phyloP scores from a whole-genome alignment of 2,113 vertebrate species.

The Sorex fumeus region DNA sequence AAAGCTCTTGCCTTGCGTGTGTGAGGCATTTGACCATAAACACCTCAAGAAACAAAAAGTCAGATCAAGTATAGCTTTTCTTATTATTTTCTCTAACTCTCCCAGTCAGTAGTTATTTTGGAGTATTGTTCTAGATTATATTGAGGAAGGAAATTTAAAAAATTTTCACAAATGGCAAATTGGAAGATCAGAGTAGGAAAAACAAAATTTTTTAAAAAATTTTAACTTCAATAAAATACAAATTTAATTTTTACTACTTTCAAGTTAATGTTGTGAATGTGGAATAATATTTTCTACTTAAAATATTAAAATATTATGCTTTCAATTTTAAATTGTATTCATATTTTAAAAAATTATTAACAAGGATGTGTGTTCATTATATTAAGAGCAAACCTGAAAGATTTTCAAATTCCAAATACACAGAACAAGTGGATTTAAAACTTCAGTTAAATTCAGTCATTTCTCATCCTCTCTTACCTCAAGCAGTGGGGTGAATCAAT shows the following conservation, averaged over 20 bases:
- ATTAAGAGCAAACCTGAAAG: not conserved
- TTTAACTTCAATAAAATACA: not conserved
- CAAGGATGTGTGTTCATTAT: not conserved
- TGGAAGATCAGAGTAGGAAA: not conserved
- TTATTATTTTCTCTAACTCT: not conserved
- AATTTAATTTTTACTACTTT: not conserved
- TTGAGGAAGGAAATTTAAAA: conserved; percentile 2
- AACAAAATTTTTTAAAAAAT: not conserved
- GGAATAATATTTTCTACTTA: not conserved
- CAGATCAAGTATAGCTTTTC: not conserved
- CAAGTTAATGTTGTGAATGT: not conserved
- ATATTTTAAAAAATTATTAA: not conserved
- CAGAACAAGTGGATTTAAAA: not conserved
- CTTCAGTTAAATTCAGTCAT: not conserved
- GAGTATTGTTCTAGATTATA: not conserved
- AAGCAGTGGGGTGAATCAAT: not conserved
- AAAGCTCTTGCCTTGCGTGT: no score
- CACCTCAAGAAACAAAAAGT: no score
- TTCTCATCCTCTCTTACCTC: conserved; percentile 11
- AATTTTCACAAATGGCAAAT: not conserved
- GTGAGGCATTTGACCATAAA: no score
- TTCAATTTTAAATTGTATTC: not conserved
- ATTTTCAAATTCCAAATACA: not conserved
- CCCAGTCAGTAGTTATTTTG: not conserved
- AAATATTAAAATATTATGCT: not conserved